Evolutionary conservation across 1,140 invertebrate species (phyloP), one percentile per base, ranked within the genome.

Genomic region (Anadara kagoshimensis): DNA sequence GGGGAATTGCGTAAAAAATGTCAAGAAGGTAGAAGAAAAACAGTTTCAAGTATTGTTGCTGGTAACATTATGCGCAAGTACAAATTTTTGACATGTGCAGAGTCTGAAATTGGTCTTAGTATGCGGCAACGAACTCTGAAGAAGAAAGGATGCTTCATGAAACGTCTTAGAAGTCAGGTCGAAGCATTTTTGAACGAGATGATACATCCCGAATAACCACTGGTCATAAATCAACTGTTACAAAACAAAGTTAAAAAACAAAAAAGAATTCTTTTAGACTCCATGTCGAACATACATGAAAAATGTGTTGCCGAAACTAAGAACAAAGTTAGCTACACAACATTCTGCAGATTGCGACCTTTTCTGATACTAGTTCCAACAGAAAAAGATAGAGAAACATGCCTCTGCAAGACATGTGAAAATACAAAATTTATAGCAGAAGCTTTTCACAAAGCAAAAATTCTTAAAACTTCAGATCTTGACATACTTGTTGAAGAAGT

Each of bases 321-420:
- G 10, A 16, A 26, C 12, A 53, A 41, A 56, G 18, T 41, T 10
- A n/a, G 49, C 29, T 73, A 73, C 41, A 43, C 45, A 16, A 14
- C 54, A 5, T 65, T 67, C 29, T 67, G 64, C 56, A n/a, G 20
- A 22, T 26, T 75, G 14, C 61, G 58, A 44, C 69, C 64, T 2
- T 72, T 78, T 53, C 64, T 53, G 58, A 45, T 72, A 22, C 24
- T 68, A 22, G 24, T 59, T 24, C 44, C 69, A 41, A 73, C 24
- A 41, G 65, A 70, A 53, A 73, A 57, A 49, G 67, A 78, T 22
- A 58, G 66, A 56, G 26, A 73, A 41, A 77, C 75, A 22, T 78
- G 66, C 41, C 22, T 67, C 18, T 78, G 67, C 41, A 73, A 67
- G 43, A 5, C 26, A 18, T 51, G 72, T 69, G 58, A 73, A 65